These are phyloP conservation scores for Sebastes trivittatus DNA, from an alignment of 2,797 vertebrate species.

Conservation along the genomic window DNA sequence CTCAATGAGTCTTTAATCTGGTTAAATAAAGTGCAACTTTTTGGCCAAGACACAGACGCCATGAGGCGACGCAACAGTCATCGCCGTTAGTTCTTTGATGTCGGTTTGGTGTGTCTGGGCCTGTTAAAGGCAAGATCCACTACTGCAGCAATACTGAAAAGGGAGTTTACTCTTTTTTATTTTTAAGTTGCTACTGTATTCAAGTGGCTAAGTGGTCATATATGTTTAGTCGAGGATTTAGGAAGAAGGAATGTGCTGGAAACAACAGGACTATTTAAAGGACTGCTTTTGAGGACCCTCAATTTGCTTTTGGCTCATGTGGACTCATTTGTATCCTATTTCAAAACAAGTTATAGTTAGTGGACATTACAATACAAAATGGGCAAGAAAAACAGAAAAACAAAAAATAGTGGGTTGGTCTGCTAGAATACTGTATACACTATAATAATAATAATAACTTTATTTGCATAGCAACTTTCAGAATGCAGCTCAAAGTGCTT, in stretches of 20 bases:
- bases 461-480: too few species aligned
- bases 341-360: background rate
- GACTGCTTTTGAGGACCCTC: background rate
- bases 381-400: background rate
- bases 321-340: background rate
- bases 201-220: background rate
- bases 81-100: too few species aligned
- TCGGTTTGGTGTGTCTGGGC: too few species aligned
- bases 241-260: slow-evolving; percentile 16
- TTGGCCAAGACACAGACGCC: too few species aligned
- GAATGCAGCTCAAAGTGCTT: too few species aligned
- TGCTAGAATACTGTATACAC: background rate
- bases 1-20: too few species aligned
- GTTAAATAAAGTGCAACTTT: too few species aligned
- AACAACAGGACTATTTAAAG: slow-evolving; percentile 31
- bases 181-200: background rate
- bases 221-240: slow-evolving; percentile 41
- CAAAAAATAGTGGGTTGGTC: background rate
- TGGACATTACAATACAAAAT: background rate
- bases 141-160: background rate
- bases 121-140: background rate
- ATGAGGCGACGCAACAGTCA: too few species aligned
- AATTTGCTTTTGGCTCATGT: background rate
- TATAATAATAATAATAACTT: too few species aligned
- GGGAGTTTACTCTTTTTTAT: background rate